phyloP scores from a whole-genome alignment of 2,888 invertebrate species.

The Rosalia funebris region DNA sequence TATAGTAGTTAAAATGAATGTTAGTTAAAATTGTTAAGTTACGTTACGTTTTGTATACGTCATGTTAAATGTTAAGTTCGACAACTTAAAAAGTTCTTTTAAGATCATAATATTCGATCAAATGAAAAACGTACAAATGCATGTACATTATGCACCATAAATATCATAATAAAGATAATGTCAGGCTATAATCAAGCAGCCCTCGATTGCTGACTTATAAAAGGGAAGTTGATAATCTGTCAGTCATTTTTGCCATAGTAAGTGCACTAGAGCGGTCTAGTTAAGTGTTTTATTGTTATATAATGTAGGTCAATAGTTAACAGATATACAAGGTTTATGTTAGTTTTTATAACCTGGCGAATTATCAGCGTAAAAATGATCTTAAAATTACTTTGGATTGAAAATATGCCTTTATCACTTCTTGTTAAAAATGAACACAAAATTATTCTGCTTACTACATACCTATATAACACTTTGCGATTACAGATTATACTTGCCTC shows the following conservation, averaged over 20 bases:
- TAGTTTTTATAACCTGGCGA: conserved; percentile 38
- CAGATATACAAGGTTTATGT: conserved; percentile 47
- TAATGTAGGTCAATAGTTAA: conserved; percentile 51
- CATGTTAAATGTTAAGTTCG: conserved; percentile 47
- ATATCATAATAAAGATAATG: conserved; percentile 24
- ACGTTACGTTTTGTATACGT: conserved; percentile 50
- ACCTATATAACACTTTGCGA: no score
- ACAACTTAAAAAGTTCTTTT: conserved; percentile 45
- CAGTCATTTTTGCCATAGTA: conserved; percentile 48
- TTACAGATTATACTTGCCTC: conserved; percentile 10
- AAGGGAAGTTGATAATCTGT: conserved; percentile 46
- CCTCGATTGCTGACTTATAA: conserved; percentile 19
- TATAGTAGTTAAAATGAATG: conserved; percentile 50
- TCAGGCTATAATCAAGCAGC: no score
- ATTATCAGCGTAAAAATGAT: conserved; percentile 38
- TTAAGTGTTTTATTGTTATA: conserved; percentile 55
- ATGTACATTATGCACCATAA: conserved; percentile 1
- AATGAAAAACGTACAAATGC: conserved; percentile 18
- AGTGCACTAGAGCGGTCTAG: conserved; percentile 49
- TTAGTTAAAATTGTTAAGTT: conserved; percentile 53
- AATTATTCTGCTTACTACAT: conserved; percentile 9
- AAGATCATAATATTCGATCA: conserved; percentile 35
- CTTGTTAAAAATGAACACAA: not conserved
- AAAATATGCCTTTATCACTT: conserved; percentile 39
- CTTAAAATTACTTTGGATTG: conserved; percentile 44